Conservation (phyloP, 1,140 invertebrate genomes). For the Hydropsyche tenuis region DNA sequence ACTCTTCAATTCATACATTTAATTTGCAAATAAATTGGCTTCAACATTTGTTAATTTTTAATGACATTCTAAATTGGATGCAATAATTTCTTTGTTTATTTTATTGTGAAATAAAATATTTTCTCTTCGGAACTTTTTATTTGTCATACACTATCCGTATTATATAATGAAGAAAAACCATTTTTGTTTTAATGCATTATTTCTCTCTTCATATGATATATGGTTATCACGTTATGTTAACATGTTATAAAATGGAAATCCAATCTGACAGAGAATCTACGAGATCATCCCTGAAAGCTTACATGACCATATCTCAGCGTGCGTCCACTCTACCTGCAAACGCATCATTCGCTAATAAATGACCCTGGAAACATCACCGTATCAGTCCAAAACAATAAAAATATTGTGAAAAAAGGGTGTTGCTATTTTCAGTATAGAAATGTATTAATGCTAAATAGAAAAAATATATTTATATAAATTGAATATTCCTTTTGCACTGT, state of each 20-base stretch:
- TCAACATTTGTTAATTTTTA: too few relatives aligned
- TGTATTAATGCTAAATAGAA: background rate
- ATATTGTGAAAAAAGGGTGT: background rate
- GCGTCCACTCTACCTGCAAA: slow-evolving; percentile 74
- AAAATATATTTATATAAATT: background rate
- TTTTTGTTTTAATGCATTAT: too few relatives aligned
- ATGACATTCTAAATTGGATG: too few relatives aligned
- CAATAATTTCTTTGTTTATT: too few relatives aligned
- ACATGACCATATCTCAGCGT: slow-evolving; percentile 72
- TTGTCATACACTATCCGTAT: too few relatives aligned
- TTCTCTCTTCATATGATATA: background rate
- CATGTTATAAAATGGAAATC: slow-evolving; percentile 8
- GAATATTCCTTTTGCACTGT: background rate
- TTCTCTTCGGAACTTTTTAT: too few relatives aligned
- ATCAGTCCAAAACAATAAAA: slow-evolving; percentile 37
- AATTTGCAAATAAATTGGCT: too few relatives aligned
- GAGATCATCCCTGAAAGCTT: slow-evolving; percentile 74
- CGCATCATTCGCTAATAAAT: slow-evolving; percentile 61
- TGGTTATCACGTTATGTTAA: background rate
- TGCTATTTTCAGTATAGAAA: background rate
- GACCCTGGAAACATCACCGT: slow-evolving; percentile 47
- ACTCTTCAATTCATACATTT: too few relatives aligned
- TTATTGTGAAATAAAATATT: too few relatives aligned
- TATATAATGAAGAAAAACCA: too few relatives aligned
- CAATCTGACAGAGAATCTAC: slow-evolving; percentile 71